Percentiles rank a stretch among this genome's conserved stretches.
Conservation (phyloP, 2,888 invertebrate species). For the Junonia oenone region DNA sequence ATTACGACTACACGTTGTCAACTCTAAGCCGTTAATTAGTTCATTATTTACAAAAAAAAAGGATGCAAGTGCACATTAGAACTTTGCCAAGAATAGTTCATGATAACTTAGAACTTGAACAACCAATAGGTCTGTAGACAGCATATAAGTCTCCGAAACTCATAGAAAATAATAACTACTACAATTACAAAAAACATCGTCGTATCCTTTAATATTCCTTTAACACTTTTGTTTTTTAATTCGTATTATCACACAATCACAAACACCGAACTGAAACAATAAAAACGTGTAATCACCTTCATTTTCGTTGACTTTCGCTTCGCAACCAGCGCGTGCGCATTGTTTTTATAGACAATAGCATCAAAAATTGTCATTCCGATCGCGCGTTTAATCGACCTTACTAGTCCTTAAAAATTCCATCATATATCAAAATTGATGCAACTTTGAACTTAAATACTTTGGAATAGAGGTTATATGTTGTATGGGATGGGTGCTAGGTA, state of each 20-base stretch:
- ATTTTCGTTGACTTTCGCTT: constrained; percentile 70
- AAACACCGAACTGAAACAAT: constrained; percentile 35
- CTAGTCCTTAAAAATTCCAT: constrained; percentile 29
- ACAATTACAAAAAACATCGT: no score
- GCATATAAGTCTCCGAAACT: no score
- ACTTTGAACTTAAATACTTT: constrained; percentile 3
- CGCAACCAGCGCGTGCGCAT: constrained; percentile 38
- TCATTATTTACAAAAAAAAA: no score
- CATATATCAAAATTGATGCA: constrained; percentile 8
- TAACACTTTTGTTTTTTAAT: background rate
- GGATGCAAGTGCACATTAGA: no score
- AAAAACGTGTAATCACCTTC: constrained; percentile 71
- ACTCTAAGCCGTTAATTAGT: no score
- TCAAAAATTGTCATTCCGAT: constrained; percentile 53
- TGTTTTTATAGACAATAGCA: constrained; percentile 70
- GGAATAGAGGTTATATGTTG: background rate
- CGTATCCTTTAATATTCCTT: background rate
- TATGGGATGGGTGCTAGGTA: background rate
- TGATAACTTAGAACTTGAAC: no score
- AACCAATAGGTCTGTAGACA: no score
- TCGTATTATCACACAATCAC: constrained; percentile 9
- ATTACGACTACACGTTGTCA: no score
- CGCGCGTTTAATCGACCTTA: constrained; percentile 60
- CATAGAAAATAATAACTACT: background rate
- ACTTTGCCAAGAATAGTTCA: no score